These are phyloP conservation scores for Heliconius ethilla DNA, from an alignment of 2,888 invertebrate species.

Conservation along the genomic window DNA sequence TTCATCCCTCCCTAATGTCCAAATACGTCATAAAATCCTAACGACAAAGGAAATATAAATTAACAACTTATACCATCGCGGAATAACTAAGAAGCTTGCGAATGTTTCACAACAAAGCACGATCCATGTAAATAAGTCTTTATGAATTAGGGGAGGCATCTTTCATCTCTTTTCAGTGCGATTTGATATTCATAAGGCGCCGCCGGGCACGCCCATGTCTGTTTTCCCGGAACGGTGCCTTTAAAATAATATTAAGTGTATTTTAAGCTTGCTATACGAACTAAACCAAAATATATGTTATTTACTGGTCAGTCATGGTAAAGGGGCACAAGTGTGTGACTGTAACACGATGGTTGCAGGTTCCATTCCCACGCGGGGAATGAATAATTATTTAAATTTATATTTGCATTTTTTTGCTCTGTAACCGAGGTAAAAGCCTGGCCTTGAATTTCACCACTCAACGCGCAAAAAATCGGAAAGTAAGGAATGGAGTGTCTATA, in stretches of 20 bases:
- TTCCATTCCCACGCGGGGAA: no score
- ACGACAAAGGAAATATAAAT: conserved; percentile 13
- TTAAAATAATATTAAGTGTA: conserved; percentile 49
- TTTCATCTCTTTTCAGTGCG: conserved; percentile 68
- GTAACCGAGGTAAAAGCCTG: no score
- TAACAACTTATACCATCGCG: conserved; percentile 9
- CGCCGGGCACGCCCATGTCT: conserved; percentile 53
- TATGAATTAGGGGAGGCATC: conserved; percentile 69
- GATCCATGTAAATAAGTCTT: conserved; percentile 65
- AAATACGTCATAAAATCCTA: not conserved
- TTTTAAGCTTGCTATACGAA: conserved; percentile 58
- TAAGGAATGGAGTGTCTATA: no score
- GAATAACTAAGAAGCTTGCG: conserved; percentile 34
- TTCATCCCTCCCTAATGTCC: not conserved
- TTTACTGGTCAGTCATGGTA: not conserved
- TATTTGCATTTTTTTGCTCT: no score
- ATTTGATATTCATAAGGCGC: conserved; percentile 75
- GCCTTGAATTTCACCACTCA: no score
- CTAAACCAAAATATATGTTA: conserved; percentile 52
- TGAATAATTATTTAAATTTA: no score
- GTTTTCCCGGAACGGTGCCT: conserved; percentile 46
- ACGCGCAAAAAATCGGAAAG: no score
- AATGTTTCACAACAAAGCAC: conserved; percentile 53
- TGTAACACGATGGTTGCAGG: no score
- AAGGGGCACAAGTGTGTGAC: no score